Evolutionary conservation across 2,888 invertebrate species (phyloP), one percentile per base, ranked within the genome.

Genomic region (Sinhomidia bicolor): DNA sequence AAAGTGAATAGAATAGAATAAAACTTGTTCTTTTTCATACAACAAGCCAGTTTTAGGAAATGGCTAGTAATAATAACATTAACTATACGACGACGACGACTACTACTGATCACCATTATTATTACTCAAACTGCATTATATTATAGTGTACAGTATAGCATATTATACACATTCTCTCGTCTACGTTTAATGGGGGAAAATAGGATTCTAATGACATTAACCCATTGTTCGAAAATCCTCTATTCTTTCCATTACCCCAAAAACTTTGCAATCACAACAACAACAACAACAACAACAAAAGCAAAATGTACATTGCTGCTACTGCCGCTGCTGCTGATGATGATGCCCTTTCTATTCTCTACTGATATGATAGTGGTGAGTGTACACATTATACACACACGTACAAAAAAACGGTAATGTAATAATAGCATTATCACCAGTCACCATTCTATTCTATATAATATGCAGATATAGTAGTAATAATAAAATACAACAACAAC

Each of bases 161-260:
- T n/a, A 36, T 36, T n/a, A 41, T 12, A n/a, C n/a, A n/a, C n/a
- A n/a, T n/a, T n/a, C n/a, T 23, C 23, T 17, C 12, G 60, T 44
- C 20, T 71, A 71, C 7, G 23, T 71, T 26, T 44, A 85, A 87
- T 87, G 83, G 71, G 71, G 89, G 84, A 80, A 87, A 71, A 65
- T 89, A 91, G 90, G 90, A 91, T 90, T 88, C 91, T 91, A 91
- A 91, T 91, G 90, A 91, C 91, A 91, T 90, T 90, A 91, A 89
- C 90, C 91, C 88, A 89, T 89, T 91, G 90, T 89, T 84, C 84
- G 84, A 79, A 88, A 81, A 74, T 60, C 79, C 44, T 29, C 62
- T 78, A 82, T 78, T 84, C 65, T 54, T 79, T 79, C 68, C 74
- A 79, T 71, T 84, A 80, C 29, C 14, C 54, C 51, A 6, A 17